Base-by-base conservation (phyloP, 37 sponge, comb jelly and placozoan genomes). In the Geodia barretti region DNA sequence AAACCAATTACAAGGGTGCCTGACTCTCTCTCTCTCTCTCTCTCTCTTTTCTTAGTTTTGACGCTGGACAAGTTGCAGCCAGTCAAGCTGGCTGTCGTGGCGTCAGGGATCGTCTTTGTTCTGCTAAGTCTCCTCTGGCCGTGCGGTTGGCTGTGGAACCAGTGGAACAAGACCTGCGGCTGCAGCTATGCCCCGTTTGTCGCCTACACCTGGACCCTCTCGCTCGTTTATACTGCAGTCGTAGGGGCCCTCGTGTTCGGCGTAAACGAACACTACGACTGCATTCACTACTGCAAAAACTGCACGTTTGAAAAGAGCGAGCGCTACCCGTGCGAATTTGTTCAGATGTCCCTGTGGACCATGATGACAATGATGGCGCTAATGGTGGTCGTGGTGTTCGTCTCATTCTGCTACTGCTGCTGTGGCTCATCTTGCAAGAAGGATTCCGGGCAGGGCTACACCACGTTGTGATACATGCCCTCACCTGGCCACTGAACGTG, bases 121-220 rank as follows among this genome's bases (percentile, higher is more conserved):
- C 68, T 68, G 20, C 34, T 7, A 33, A 32, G 33, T 29, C 29
- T 68, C 68, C 34, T 68, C 68, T 68, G 68, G 68, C 68, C 68
- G 20, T 68, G 68, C 31, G 33, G 19, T 28, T 68, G 68, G 68
- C 20, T 68, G 33, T 68, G 68, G 31, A 68, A 28, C 68, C 68
- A 64, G 5, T 64, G 54, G 54, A 47, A 47, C 54, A 47, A 47
- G 54, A 47, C 54, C 54, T 47, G 54, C 14, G 54, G 54, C 54
- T 47, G 68, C 1, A 68, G 34, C 68, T 68, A 33, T 29, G 5
- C 33, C 34, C 68, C 68, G 1, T 1, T 68, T 33, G 31, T 5
- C 33, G 30, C 33, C 68, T 33, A 7, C 5, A 33, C 5, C 68
- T 68, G 68, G 68, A 21, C 31, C 3, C 68, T 68, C 2, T 68